A percentile compares a stretch with the other conserved stretches of the same genome.
These are phyloP conservation scores for Lucifuga dentata DNA, from an alignment of 2,113 vertebrate species.

Conservation along the genomic window DNA sequence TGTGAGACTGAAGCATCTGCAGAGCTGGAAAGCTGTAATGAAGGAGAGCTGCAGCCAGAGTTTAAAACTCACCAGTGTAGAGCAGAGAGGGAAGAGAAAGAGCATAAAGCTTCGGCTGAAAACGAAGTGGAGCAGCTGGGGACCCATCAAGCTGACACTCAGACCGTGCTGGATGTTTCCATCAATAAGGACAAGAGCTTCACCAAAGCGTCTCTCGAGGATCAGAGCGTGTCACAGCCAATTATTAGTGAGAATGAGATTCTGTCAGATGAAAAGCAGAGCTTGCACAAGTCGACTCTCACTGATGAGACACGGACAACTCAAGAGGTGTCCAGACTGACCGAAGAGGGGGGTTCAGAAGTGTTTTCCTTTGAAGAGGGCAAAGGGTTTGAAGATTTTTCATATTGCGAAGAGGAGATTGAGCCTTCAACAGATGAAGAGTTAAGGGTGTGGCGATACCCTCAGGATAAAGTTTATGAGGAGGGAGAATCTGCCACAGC, in stretches of 20 bases:
- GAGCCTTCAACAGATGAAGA: slow-evolving; percentile 72
- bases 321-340: neutral
- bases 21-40: neutral
- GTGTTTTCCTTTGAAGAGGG: slow-evolving; percentile 25
- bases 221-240: slow-evolving; percentile 12
- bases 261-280: slow-evolving; percentile 8
- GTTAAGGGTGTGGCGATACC: slow-evolving; percentile 60
- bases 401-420: slow-evolving; percentile 35
- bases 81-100: slow-evolving; percentile 8
- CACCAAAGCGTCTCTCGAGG: neutral
- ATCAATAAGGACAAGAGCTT: slow-evolving; percentile 47
- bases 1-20: slow-evolving; percentile 9
- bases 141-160: neutral
- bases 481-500: neutral
- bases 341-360: neutral
- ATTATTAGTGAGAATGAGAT: too few relatives aligned
- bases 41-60: slow-evolving; percentile 13
- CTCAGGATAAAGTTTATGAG: neutral
- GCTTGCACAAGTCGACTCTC: slow-evolving; percentile 8
- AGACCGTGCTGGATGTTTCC: slow-evolving; percentile 36
- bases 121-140: slow-evolving; percentile 8
- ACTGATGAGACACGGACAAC: neutral
- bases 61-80: neutral
- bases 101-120: neutral
- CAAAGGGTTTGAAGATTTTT: slow-evolving; percentile 13